These are phyloP conservation scores for Neoitamus cyanurus DNA, from an alignment of 2,888 invertebrate genomes.

Conservation along the genomic window DNA sequence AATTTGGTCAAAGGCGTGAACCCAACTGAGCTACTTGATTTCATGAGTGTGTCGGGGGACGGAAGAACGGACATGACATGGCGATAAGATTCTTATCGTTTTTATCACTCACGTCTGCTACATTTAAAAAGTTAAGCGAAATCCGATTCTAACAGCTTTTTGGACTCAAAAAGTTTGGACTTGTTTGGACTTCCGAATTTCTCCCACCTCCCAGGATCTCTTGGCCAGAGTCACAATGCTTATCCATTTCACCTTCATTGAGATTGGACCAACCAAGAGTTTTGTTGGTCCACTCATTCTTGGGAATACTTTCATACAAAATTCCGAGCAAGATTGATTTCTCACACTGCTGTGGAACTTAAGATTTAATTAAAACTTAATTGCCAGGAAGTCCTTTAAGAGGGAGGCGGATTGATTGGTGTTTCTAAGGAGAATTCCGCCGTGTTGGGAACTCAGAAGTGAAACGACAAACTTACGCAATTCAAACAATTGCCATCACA, in stretches of 20 bases:
- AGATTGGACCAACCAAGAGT: not conserved
- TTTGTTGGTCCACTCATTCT: not conserved
- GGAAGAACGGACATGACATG: no score
- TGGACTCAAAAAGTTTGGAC: not conserved
- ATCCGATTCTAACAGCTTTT: not conserved
- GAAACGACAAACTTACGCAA: not conserved
- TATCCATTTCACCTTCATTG: not conserved
- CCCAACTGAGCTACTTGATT: no score
- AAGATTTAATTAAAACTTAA: not conserved
- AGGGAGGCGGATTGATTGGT: not conserved
- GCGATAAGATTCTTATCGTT: not conserved
- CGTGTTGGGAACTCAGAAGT: not conserved
- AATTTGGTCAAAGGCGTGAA: no score
- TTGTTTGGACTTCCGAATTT: not conserved
- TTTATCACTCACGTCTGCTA: not conserved
- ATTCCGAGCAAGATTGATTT: not conserved
- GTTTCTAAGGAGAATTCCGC: not conserved
- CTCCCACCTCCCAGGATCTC: not conserved
- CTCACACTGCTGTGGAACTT: not conserved
- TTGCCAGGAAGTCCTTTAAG: not conserved
- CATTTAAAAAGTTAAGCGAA: not conserved
- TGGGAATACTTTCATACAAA: not conserved
- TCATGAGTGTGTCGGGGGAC: no score
- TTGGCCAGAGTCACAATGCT: not conserved
- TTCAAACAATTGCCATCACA: not conserved